Evolutionary conservation across 2,113 vertebrate species (phyloP).

Genomic region (Siniperca knerii): DNA sequence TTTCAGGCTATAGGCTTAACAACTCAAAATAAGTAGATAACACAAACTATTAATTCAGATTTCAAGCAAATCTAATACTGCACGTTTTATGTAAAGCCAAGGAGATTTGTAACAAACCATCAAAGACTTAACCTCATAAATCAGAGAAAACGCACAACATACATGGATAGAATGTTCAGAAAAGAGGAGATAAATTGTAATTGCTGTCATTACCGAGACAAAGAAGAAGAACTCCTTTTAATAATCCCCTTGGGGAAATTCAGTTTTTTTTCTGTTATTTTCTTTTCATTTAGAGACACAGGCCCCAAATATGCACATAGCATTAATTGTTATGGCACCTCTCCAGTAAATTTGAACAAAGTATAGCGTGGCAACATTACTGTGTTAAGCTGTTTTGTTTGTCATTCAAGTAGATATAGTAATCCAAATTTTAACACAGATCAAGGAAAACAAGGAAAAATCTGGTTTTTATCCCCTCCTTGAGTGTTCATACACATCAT

Average conservation of each 20-base stretch:
- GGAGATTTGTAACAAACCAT: neutral
- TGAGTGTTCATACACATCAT: neutral
- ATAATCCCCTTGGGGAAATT: too few relatives aligned
- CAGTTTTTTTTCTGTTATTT: too few relatives aligned
- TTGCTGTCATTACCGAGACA: neutral
- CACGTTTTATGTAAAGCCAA: conserved; percentile 3
- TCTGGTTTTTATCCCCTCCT: neutral
- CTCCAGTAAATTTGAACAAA: neutral
- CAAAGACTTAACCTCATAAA: neutral
- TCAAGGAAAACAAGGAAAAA: too few relatives aligned
- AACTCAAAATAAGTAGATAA: conserved; percentile 1
- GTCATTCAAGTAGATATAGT: neutral
- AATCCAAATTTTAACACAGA: neutral
- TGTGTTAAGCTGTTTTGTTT: neutral
- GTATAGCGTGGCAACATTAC: neutral
- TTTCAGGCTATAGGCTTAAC: conserved; percentile 34
- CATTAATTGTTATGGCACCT: too few relatives aligned
- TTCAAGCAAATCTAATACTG: neutral
- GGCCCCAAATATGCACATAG: too few relatives aligned
- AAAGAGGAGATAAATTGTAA: neutral
- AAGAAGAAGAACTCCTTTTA: neutral
- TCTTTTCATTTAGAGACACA: too few relatives aligned
- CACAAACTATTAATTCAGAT: conserved; percentile 6
- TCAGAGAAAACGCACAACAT: neutral
- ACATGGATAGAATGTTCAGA: neutral